phyloP scores from a whole-genome alignment of 1,140 invertebrate genomes.

The Nomia melanderi region DNA sequence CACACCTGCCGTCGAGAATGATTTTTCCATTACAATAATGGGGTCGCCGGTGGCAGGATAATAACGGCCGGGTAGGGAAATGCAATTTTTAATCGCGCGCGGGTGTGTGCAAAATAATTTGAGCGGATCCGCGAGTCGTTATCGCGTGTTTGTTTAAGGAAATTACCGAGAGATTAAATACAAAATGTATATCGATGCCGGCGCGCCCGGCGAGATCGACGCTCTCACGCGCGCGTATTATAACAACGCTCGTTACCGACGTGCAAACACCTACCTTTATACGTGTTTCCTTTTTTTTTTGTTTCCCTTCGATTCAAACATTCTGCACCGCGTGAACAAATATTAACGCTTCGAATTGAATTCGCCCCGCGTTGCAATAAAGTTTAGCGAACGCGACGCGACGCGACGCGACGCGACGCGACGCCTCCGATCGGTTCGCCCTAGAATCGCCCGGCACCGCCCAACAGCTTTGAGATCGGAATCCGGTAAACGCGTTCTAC shows the following conservation, averaged over 20 bases:
- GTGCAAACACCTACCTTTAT: slow-evolving; percentile 15
- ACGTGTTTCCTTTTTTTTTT: too few species aligned
- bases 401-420: too few species aligned
- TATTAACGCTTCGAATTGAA: slow-evolving; percentile 23
- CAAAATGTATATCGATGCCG: slow-evolving; percentile 44
- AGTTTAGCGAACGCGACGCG: background rate
- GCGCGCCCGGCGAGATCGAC: slow-evolving; percentile 35
- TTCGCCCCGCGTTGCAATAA: background rate
- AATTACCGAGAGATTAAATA: slow-evolving; percentile 61
- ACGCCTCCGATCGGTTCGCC: background rate
- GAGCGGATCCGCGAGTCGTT: slow-evolving; percentile 31
- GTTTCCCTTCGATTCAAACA: slow-evolving; percentile 28
- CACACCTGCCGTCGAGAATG: slow-evolving; percentile 34
- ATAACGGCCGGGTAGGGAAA: slow-evolving; percentile 33
- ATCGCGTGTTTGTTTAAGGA: slow-evolving; percentile 61
- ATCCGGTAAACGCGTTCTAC: too few species aligned
- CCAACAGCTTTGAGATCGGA: too few species aligned
- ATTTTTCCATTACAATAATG: slow-evolving; percentile 64
- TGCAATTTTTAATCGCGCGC: slow-evolving; percentile 61
- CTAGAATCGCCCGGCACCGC: background rate
- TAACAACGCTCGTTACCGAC: slow-evolving; percentile 39
- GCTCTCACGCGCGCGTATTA: background rate
- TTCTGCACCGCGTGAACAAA: slow-evolving; percentile 27
- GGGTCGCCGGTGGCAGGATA: slow-evolving; percentile 42
- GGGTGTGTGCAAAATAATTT: slow-evolving; percentile 58